These are phyloP conservation scores for Sebastes umbrosus DNA, from an alignment of 2,797 vertebrate species.

Conservation along the genomic window DNA sequence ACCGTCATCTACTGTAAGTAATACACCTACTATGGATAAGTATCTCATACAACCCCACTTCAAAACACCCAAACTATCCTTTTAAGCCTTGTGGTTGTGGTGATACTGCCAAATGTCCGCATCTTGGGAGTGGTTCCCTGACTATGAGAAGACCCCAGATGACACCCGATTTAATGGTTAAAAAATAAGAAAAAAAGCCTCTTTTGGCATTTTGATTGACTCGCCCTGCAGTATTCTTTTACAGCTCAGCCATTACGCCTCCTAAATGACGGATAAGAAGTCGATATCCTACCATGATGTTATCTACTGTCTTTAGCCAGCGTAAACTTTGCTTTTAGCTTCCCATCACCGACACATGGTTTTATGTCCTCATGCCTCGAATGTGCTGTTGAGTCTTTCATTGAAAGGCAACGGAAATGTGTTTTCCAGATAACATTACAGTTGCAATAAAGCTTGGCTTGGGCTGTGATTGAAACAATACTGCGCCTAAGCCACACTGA, in stretches of 20 bases:
- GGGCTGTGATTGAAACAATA: constrained; percentile 80
- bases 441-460: constrained; percentile 67
- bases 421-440: constrained; percentile 78
- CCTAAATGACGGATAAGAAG: constrained; percentile 47
- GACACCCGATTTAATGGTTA: constrained; percentile 8
- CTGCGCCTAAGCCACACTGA: constrained; percentile 73
- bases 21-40: too few species aligned
- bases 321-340: constrained; percentile 33
- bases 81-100: background rate
- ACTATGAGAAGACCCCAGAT: constrained; percentile 18
- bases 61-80: too few species aligned
- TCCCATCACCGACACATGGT: constrained; percentile 33
- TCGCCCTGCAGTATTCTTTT: constrained; percentile 20
- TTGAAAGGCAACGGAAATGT: constrained; percentile 69
- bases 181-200: constrained; percentile 3
- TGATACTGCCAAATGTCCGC: constrained; percentile 9
- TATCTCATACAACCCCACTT: too few species aligned
- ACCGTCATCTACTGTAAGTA: too few species aligned
- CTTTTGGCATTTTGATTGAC: background rate
- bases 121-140: constrained; percentile 16
- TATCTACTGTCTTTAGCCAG: constrained; percentile 25
- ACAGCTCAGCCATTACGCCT: constrained; percentile 9
- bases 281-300: constrained; percentile 23
- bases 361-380: constrained; percentile 47
- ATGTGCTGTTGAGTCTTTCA: constrained; percentile 46